Percentiles rank a stretch among this genome's conserved stretches.
Evolutionary conservation across 2,797 vertebrate genomes (phyloP).

Genomic region (Lepilemur septentrionalis): DNA sequence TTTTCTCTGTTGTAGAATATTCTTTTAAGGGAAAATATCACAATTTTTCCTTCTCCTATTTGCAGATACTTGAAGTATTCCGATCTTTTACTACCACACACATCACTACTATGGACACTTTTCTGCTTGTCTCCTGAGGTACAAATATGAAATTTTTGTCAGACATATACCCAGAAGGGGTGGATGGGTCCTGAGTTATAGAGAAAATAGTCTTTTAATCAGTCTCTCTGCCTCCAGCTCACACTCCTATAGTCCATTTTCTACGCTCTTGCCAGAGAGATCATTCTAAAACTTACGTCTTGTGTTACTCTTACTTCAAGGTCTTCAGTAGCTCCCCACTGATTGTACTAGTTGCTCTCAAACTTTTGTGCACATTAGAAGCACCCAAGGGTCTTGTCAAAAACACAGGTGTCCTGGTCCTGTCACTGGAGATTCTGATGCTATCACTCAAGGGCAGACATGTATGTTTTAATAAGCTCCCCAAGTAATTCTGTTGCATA

Average conservation of each 20-base stretch:
- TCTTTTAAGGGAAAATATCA: not conserved
- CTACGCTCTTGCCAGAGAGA: not conserved
- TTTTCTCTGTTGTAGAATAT: not conserved
- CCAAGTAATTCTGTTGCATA: not conserved
- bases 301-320: not conserved
- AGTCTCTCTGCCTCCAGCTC: not conserved
- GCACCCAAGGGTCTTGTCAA: not conserved
- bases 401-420: not conserved
- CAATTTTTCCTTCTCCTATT: not conserved
- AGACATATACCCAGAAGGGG: not conserved
- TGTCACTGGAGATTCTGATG: not conserved
- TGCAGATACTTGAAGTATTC: not conserved
- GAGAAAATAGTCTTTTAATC: not conserved
- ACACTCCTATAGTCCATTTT: not conserved
- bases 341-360: not conserved
- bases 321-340: not conserved
- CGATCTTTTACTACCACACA: not conserved
- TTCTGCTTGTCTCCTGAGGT: not conserved
- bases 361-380: not conserved
- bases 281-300: slow-evolving; percentile 21
- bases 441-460: not conserved
- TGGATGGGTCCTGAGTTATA: not conserved
- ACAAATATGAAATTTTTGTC: not conserved
- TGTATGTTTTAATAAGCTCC: slow-evolving; percentile 21
- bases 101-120: not conserved